These are phyloP conservation scores for Microtus richardsoni DNA, from an alignment of 2,113 vertebrate genomes.

Conservation along the genomic window DNA sequence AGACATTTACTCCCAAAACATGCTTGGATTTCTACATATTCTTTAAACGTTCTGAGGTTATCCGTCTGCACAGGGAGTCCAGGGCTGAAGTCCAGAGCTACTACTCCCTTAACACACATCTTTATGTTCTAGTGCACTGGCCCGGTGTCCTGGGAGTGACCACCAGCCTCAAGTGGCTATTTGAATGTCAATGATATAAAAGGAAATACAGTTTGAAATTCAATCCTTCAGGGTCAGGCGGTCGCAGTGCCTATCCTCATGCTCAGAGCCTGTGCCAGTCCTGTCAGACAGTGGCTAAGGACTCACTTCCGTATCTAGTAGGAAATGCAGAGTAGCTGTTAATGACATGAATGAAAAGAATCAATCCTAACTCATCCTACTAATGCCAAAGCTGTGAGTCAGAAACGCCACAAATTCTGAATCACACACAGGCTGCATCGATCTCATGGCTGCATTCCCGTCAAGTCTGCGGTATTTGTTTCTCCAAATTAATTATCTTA, in stretches of 20 bases:
- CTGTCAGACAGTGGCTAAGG: accelerated
- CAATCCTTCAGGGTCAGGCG: not conserved
- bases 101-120: not conserved
- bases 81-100: not conserved
- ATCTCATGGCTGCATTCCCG: not conserved
- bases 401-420: not conserved
- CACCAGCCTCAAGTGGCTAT: accelerated
- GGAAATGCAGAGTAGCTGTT: not conserved
- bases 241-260: accelerated
- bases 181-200: not conserved
- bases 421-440: not conserved
- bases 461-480: not conserved
- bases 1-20: not conserved
- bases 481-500: not conserved
- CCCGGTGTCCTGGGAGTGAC: not conserved
- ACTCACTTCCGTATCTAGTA: accelerated
- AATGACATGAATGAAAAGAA: not conserved
- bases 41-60: not conserved
- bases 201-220: not conserved
- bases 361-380: not conserved
- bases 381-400: slow-evolving; percentile 11
- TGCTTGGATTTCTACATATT: not conserved
- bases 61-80: not conserved
- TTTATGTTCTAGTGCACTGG: not conserved
- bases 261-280: not conserved